Conservation (phyloP, 2,113 vertebrate species). For the Alaudala cheleensis region DNA sequence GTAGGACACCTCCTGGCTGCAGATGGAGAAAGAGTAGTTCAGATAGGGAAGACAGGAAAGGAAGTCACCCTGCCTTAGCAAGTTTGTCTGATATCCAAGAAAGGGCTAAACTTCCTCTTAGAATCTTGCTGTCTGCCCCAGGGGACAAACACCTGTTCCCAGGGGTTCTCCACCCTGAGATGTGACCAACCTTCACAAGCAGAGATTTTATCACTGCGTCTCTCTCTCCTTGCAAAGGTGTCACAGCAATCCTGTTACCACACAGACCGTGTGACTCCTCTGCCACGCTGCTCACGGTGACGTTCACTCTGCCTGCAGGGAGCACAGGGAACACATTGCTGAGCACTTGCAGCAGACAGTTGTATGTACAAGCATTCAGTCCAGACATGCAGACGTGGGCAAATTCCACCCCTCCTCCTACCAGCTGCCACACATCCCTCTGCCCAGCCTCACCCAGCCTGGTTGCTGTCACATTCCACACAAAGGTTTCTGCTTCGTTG, state of each 20-base stretch:
- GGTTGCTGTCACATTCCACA: slow-evolving; percentile 73
- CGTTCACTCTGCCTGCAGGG: slow-evolving; percentile 39
- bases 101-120: neutral
- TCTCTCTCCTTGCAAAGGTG: slow-evolving; percentile 30
- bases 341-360: neutral
- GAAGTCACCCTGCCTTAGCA: neutral
- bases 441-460: slow-evolving; percentile 72
- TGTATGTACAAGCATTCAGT: accelerated
- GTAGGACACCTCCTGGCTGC: slow-evolving; percentile 61
- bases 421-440: neutral
- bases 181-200: slow-evolving; percentile 70
- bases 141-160: neutral
- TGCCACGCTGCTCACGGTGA: slow-evolving; percentile 39
- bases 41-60: neutral
- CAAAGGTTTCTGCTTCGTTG: slow-evolving; percentile 71
- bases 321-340: neutral
- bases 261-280: slow-evolving; percentile 38
- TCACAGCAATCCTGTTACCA: slow-evolving; percentile 1
- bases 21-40: neutral
- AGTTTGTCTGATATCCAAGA: neutral
- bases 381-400: neutral
- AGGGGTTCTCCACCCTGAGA: neutral
- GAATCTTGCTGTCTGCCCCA: neutral
- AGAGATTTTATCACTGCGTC: slow-evolving; percentile 66
- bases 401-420: neutral